Evolutionary conservation across 2,888 invertebrate genomes (phyloP).

Genomic region (Cephonodes hylas): DNA sequence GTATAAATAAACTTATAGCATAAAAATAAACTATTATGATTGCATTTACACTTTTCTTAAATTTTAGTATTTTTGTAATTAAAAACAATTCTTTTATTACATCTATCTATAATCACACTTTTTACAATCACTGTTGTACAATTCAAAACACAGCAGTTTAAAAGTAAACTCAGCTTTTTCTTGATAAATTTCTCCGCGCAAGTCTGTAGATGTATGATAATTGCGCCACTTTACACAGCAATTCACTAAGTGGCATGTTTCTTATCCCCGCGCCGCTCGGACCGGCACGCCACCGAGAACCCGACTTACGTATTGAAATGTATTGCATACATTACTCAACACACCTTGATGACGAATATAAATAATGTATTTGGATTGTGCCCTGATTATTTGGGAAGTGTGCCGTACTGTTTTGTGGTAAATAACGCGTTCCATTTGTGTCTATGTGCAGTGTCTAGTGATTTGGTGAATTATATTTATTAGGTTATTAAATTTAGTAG

Average conservation of each 20-base stretch:
- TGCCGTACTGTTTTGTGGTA: constrained; percentile 23
- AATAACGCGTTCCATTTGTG: constrained; percentile 9
- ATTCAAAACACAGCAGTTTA: too few species aligned
- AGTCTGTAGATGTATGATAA: constrained; percentile 53
- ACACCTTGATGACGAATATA: constrained; percentile 10
- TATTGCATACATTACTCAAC: constrained; percentile 59
- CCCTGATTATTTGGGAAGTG: constrained; percentile 16
- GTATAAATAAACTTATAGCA: too few species aligned
- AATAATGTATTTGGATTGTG: constrained; percentile 8
- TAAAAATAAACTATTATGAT: too few species aligned
- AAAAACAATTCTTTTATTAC: too few species aligned
- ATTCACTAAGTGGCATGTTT: constrained; percentile 72
- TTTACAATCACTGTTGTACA: too few species aligned
- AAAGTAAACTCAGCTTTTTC: too few species aligned
- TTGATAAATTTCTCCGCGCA: constrained; percentile 15
- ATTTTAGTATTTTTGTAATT: too few species aligned
- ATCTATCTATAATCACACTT: too few species aligned
- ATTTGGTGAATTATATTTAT: background rate
- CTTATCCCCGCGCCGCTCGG: constrained; percentile 64
- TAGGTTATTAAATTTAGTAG: too few species aligned
- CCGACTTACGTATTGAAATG: constrained; percentile 63
- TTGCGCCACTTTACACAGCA: constrained; percentile 54
- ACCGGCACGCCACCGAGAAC: constrained; percentile 67
- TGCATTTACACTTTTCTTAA: too few species aligned
- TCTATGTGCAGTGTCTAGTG: background rate